Evolutionary conservation across 1,140 invertebrate species (phyloP), one percentile per base, ranked within the genome.

Genomic region (Apis laboriosa): DNA sequence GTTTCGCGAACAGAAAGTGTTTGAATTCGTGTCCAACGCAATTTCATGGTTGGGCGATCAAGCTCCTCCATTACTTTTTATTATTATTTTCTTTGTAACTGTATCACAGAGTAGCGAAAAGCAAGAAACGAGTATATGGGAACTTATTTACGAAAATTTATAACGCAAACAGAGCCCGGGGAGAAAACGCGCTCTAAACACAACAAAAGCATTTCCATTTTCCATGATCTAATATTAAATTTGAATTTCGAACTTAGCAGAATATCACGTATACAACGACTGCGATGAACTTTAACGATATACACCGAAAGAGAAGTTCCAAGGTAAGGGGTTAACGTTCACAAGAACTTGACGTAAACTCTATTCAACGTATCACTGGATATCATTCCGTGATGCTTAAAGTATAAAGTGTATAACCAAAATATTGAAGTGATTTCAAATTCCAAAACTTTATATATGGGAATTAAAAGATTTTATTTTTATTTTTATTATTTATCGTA

Each of bases 241-340:
- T 64, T 64, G 74, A 64, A 64, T 63, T 76, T 53, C n/a, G 49
- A 64, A 76, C 60, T 76, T 64, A 2, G 12, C 12, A 49, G 24
- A 7, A 24, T 64, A 28, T 64, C 49, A 64, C 49, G 74, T 76
- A 43, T 43, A 19, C 24, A 19, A 17, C 9, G n/a, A 53, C 49
- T 24, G 51, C 21, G 74, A 61, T 76, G 49, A 76, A 76, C 43
- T 76, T 64, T n/a, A 49, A 63, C 74, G 56, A 75, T 51, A 11
- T 63, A 15, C 58, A 63, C 9, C 73, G 19, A 58, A 61, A 60
- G 73, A 49, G 73, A 75, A 75, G 56, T 75, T 75, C 15, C 43
- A 24, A 4, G 13, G 9, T 49, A 51, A 53, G 68, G 49, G 43
- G n/a, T 53, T 61, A 34, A 60, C 43, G 60, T 28, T 64, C 56